These are phyloP conservation scores for Microtus richardsoni DNA, from an alignment of 2,113 vertebrate species.

Conservation along the genomic window DNA sequence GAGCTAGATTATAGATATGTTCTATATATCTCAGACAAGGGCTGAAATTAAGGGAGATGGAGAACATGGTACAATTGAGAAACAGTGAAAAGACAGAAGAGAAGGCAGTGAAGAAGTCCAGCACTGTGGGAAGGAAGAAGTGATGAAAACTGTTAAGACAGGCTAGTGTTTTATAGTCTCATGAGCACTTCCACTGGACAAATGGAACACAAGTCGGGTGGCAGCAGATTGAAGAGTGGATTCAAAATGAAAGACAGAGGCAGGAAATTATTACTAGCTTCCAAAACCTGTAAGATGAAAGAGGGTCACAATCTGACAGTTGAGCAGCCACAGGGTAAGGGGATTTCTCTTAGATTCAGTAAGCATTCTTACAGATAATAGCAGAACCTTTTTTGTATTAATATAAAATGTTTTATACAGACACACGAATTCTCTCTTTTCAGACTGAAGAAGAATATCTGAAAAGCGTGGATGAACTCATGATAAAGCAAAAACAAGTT, in stretches of 20 bases:
- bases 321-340: too few species aligned
- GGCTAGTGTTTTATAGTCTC: neutral
- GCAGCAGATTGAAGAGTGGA: neutral
- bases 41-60: neutral
- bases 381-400: neutral
- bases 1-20: neutral
- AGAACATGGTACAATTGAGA: neutral
- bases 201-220: neutral
- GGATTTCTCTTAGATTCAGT: neutral
- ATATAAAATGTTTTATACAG: neutral
- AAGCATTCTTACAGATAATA: neutral
- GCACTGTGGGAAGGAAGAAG: neutral
- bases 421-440: neutral
- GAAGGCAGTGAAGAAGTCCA: neutral
- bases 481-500: slow-evolving; percentile 86
- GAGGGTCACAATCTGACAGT: neutral
- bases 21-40: neutral
- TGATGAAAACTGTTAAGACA: neutral
- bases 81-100: neutral
- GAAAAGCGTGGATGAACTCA: slow-evolving; percentile 84
- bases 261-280: too few species aligned
- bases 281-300: neutral
- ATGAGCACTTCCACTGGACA: neutral
- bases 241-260: neutral
- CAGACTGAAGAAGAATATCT: slow-evolving; percentile 87